Evolutionary conservation across 2,888 invertebrate genomes (phyloP).

Genomic region (Limulus polyphemus): DNA sequence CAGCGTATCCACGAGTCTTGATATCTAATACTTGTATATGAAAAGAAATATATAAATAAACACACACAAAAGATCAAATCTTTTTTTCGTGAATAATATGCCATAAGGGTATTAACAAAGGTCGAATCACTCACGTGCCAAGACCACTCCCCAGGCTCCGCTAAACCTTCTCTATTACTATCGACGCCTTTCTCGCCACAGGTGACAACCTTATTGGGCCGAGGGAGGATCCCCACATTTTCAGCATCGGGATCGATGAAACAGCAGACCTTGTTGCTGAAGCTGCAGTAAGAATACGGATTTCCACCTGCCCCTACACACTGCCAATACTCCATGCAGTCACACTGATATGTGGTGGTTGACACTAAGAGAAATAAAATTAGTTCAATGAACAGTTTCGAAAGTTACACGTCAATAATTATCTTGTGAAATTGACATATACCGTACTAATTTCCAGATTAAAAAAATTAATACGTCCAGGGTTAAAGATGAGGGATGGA

Average conservation of each 20-base stretch:
- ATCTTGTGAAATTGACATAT: too few relatives aligned
- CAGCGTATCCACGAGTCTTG: too few relatives aligned
- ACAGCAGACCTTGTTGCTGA: slow-evolving; percentile 35
- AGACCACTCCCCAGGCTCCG: slow-evolving; percentile 38
- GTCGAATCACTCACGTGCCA: slow-evolving; percentile 36
- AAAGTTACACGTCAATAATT: too few relatives aligned
- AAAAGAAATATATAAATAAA: too few relatives aligned
- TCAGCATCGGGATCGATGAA: slow-evolving; percentile 32
- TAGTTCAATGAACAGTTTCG: too few relatives aligned
- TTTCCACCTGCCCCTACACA: slow-evolving; percentile 36
- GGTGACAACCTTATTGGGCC: slow-evolving; percentile 17
- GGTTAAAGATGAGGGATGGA: too few relatives aligned
- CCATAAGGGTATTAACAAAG: neutral
- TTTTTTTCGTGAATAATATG: too few relatives aligned
- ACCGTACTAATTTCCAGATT: too few relatives aligned
- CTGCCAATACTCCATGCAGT: slow-evolving; percentile 39
- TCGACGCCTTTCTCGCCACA: slow-evolving; percentile 29
- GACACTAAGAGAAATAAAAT: too few relatives aligned
- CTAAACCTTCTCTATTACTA: slow-evolving; percentile 32
- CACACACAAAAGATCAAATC: too few relatives aligned
- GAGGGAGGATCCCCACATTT: slow-evolving; percentile 30
- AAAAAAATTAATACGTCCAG: too few relatives aligned
- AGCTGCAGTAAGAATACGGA: slow-evolving; percentile 37
- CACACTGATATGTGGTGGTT: slow-evolving; percentile 26
- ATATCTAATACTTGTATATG: too few relatives aligned